Conservation (phyloP, 2,797 vertebrate species). For the Cetoscarus ocellatus region DNA sequence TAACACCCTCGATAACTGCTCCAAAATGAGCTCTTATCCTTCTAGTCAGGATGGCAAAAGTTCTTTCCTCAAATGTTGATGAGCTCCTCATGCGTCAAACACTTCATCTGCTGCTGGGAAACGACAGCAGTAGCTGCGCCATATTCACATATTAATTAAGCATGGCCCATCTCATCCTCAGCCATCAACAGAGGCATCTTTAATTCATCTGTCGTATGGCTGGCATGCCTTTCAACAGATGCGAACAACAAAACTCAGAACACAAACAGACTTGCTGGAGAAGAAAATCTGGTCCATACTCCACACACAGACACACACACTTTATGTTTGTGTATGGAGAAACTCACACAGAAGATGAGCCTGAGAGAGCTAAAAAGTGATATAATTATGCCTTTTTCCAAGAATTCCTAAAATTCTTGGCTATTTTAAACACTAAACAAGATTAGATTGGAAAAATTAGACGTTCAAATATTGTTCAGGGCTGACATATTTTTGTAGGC, state of each 20-base stretch:
- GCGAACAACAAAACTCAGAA: constrained; percentile 37
- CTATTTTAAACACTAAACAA: too few species aligned
- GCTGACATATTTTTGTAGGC: too few species aligned
- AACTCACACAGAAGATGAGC: too few species aligned
- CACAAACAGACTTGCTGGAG: constrained; percentile 28
- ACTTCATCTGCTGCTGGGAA: constrained; percentile 33
- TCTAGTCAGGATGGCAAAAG: constrained; percentile 23
- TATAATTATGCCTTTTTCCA: too few species aligned
- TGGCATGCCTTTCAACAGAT: constrained; percentile 65
- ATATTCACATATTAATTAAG: constrained; percentile 76
- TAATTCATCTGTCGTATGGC: constrained; percentile 78
- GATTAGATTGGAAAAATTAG: too few species aligned
- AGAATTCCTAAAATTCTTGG: not conserved
- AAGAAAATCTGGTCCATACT: constrained; percentile 11
- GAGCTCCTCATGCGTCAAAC: constrained; percentile 43
- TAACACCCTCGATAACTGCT: not conserved
- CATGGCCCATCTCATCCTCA: constrained; percentile 66
- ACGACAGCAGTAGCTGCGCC: constrained; percentile 27
- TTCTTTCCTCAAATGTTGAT: constrained; percentile 26
- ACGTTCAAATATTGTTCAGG: too few species aligned
- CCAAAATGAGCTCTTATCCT: not conserved
- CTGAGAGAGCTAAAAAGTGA: too few species aligned
- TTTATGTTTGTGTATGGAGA: not conserved
- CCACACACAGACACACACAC: not conserved
- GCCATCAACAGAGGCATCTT: constrained; percentile 71